phyloP scores from a whole-genome alignment of 37 sponge, comb jelly and placozoan genomes.

The Aplysina aerophoba region DNA sequence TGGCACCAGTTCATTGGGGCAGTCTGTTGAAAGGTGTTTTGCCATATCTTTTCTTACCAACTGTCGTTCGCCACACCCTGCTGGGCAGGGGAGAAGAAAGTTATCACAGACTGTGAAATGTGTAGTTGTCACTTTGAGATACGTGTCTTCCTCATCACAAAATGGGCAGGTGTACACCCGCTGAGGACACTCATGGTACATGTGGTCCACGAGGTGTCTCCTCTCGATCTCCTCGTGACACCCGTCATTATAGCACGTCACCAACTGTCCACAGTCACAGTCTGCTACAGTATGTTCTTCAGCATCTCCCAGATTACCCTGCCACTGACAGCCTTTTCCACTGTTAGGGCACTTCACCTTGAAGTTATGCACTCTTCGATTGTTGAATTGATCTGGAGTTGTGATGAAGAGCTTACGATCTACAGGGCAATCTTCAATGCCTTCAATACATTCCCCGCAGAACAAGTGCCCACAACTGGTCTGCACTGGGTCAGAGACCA shows the following conservation, averaged over 20 bases:
- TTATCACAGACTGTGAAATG: not conserved
- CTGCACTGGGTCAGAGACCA: not conserved
- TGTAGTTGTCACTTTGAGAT: not conserved
- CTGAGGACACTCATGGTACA: conserved; percentile 15
- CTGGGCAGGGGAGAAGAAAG: not conserved
- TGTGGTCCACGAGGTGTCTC: conserved; percentile 16
- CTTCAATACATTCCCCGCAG: conserved; percentile 7
- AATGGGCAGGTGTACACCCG: conserved; percentile 34
- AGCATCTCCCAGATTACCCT: conserved; percentile 34
- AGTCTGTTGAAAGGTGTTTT: not conserved
- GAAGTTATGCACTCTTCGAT: conserved; percentile 39
- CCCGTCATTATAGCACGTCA: not conserved
- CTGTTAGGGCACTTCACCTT: conserved; percentile 50
- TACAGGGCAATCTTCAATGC: not conserved
- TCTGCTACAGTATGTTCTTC: conserved; percentile 19
- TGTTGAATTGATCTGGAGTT: conserved; percentile 39
- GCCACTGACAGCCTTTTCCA: conserved; percentile 56
- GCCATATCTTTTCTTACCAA: not conserved
- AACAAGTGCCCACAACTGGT: conserved; percentile 19
- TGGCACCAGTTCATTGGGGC: conserved; percentile 13
- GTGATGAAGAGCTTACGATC: conserved; percentile 29
- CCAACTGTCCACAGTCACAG: conserved; percentile 45
- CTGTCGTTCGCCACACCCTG: not conserved
- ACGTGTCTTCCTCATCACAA: not conserved
- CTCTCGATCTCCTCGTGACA: conserved; percentile 29